Evolutionary conservation across 1,140 invertebrate genomes (phyloP).

Genomic region (Paraescarpia echinospica): DNA sequence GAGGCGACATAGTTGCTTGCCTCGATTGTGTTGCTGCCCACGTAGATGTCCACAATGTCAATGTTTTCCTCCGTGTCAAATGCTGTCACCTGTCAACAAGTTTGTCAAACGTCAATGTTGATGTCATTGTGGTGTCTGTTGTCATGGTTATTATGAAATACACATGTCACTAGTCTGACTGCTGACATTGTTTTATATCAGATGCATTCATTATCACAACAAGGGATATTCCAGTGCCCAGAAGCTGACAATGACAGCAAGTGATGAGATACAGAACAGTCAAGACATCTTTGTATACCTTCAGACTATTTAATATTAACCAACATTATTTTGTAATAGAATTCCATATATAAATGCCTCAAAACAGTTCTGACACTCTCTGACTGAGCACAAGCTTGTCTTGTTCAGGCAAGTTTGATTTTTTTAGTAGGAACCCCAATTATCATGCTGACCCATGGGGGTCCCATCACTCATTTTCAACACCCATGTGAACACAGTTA

Average conservation of each 20-base stretch:
- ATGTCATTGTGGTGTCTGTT: neutral
- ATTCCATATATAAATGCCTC: no score
- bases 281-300: no score
- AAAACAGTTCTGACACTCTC: no score
- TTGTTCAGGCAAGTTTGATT: no score
- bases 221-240: neutral
- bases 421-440: no score
- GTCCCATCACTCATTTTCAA: no score
- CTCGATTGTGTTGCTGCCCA: neutral
- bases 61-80: neutral
- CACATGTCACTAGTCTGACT: neutral
- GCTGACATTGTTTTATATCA: neutral
- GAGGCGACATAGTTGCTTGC: neutral
- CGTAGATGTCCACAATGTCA: slow-evolving; percentile 15
- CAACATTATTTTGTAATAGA: no score
- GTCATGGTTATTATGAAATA: neutral
- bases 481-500: no score
- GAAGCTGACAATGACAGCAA: neutral
- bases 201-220: neutral
- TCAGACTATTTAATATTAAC: no score
- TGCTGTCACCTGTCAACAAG: neutral
- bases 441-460: no score
- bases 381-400: no score
- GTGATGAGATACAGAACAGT: no score
- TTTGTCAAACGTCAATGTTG: neutral